Conservation (phyloP, 2,888 invertebrate genomes). For the Pachydiplax longipennis region DNA sequence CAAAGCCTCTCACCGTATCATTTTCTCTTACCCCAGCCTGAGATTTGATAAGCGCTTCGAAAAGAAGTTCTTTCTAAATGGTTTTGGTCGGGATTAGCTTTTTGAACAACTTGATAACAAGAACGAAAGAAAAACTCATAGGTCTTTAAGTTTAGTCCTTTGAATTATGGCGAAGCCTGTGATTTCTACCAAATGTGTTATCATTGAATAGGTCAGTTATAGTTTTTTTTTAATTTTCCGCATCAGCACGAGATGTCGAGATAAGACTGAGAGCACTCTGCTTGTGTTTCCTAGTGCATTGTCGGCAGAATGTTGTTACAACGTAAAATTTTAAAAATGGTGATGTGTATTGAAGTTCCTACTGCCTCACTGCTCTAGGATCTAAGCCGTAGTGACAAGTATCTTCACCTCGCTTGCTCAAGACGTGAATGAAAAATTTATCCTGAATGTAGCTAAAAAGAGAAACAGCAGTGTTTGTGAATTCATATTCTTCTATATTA, state of each 20-base stretch:
- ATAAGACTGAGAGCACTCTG: conserved; percentile 51
- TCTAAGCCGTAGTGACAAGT: conserved; percentile 46
- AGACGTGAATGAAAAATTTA: conserved; percentile 33
- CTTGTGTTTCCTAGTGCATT: conserved; percentile 50
- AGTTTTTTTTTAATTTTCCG: conserved; percentile 46
- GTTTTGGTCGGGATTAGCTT: conserved; percentile 21
- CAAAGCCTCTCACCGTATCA: conserved; percentile 86
- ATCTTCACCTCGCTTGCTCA: conserved; percentile 49
- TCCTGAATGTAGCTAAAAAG: conserved; percentile 37
- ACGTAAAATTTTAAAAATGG: conserved; percentile 49
- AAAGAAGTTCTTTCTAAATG: conserved; percentile 18
- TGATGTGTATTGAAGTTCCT: conserved; percentile 51
- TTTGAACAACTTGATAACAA: conserved; percentile 24
- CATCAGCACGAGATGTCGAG: conserved; percentile 49
- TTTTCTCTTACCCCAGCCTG: conserved; percentile 94
- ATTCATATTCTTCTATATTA: conserved; percentile 44
- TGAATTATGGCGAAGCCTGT: conserved; percentile 45
- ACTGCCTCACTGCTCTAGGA: conserved; percentile 50
- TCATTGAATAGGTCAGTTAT: conserved; percentile 42
- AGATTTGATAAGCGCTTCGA: conserved; percentile 52
- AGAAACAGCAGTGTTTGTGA: conserved; percentile 46
- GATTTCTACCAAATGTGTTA: conserved; percentile 47
- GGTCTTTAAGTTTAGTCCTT: conserved; percentile 27
- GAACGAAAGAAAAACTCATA: conserved; percentile 21
- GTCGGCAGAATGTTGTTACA: conserved; percentile 50